Conservation (phyloP, 2,888 invertebrate species). For the Caenorhabditis sp. region DNA sequence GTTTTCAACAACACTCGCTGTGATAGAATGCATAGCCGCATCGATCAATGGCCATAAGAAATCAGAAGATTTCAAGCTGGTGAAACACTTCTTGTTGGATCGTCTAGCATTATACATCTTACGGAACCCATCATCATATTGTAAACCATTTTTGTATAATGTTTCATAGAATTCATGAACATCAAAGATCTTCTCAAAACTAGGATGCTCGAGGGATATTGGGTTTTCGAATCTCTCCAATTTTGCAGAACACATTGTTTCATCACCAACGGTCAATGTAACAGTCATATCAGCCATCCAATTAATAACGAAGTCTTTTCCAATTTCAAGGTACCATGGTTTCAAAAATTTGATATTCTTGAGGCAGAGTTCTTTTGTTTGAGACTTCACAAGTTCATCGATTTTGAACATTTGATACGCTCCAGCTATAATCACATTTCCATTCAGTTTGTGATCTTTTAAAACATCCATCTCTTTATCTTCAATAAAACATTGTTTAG, state of each 20-base stretch:
- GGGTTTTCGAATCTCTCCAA: slow-evolving; percentile 11
- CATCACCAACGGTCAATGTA: slow-evolving; percentile 15
- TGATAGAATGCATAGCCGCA: slow-evolving; percentile 45
- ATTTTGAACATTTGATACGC: slow-evolving; percentile 52
- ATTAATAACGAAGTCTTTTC: slow-evolving; percentile 18
- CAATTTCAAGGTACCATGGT: slow-evolving; percentile 34
- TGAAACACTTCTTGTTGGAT: slow-evolving; percentile 27
- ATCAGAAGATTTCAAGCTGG: slow-evolving; percentile 24
- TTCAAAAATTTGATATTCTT: slow-evolving; percentile 37
- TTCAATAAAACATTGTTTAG: slow-evolving; percentile 9
- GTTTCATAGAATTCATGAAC: slow-evolving; percentile 47
- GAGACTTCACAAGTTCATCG: slow-evolving; percentile 17
- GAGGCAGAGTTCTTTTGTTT: slow-evolving; percentile 8
- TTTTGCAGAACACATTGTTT: slow-evolving; percentile 17
- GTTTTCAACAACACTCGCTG: slow-evolving; percentile 26
- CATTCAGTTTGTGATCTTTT: slow-evolving; percentile 47
- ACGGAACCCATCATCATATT: slow-evolving; percentile 49
- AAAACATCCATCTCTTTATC: slow-evolving; percentile 35
- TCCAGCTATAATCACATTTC: slow-evolving; percentile 48
- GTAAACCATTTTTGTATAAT: slow-evolving; percentile 44
- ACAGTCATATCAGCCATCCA: slow-evolving; percentile 34
- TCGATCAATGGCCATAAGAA: slow-evolving; percentile 48
- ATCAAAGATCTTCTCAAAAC: slow-evolving; percentile 21
- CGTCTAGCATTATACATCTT: slow-evolving; percentile 19
- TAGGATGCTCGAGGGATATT: background rate